Base-by-base conservation (phyloP, 2,113 vertebrate genomes). In the Scartelaos histophorus region DNA sequence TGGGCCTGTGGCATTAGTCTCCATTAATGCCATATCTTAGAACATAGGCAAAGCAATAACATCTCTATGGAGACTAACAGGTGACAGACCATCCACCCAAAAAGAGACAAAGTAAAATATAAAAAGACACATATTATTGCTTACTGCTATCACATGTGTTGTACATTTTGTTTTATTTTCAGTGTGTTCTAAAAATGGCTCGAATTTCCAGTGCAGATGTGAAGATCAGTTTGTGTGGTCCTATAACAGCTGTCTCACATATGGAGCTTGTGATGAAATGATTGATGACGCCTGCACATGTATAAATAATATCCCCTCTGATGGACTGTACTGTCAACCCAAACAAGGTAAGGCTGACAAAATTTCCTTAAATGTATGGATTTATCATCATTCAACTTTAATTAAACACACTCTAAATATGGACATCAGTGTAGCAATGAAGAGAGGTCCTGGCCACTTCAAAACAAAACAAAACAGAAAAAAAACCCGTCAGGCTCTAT, bases 171-270 rank as follows among this genome's bases (percentile, higher is more conserved):
- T 25, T 71, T 56, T 35, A 54, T 43, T 1, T 67, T 15, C n/a
- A 93, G 92, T 90, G 13, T 94, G 91, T 66, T 29, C 11, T 19
- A 43, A 17, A 3, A 85, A 72, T 45, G 81, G 65, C 4, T 71
- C 67, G 22, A 67, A 57, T 70, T 83, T 82, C 80, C 82, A 83
- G 77, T 93, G 93, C 73, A 62, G 6, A 61, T 94, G 92, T 81
- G 85, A 91, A 45, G 81, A 90, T 21, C 81, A 81, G 70, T 90
- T 75, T 66, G 66, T 66, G 38, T 93, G 90, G 90, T 66, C 91
- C 0, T 21, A 69, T 19, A 10, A 11, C 2, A 80, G 45, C 67
- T 94, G 92, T 43, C 13, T 21, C 0, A 47, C 62, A 11, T 88
- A 92, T 7, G 82, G 82, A 53, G 57, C 84, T 45, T 93, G 90